Evolutionary conservation across 2,113 vertebrate genomes (phyloP), one percentile per base, ranked within the genome.

Genomic region (Aptenodytes patagonicus): DNA sequence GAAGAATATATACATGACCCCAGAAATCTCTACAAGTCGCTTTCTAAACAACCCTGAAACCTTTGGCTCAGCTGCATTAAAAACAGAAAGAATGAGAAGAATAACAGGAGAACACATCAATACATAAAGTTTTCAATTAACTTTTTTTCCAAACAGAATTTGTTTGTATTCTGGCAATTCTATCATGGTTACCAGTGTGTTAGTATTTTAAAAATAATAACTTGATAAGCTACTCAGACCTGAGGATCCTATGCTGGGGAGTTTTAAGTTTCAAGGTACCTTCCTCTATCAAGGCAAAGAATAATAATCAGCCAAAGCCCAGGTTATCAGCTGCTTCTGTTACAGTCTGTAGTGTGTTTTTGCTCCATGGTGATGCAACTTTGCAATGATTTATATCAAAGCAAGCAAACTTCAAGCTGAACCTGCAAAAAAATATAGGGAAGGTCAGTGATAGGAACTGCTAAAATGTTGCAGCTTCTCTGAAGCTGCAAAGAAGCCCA

Each of bases 361-460:
- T 66, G 49, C 71, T 93, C 68, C 75, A 19, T 40, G 47, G 85
- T 71, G 89, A 91, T 75, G 95, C 68, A 91, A 69, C 0, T 0
- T 77, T 94, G 87, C 75, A 62, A 81, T 72, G 94, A 94, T 95
- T 91, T 96, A 92, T 94, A 94, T 97, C 95, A 97, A 97, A 97
- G 92, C 54, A 38, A 93, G 88, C 16, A 66, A 95, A 93, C 95
- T 95, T 96, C 91, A 97, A 90, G 93, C 89, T 94, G 90, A 94
- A 91, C 47, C 82, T 95, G 93, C 87, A 95, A 88, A 95, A 95
- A 96, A 91, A 85, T 80, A 44, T 7, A 62, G 49, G n/a, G 85
- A 94, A 97, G 87, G 94, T 95, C 93, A 96, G 78, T 58, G 54
- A 91, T 54, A 76, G 94, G 84, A 94, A n/a, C 87, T 80, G 91